These are phyloP conservation scores for Sarcophaga variegata DNA, from an alignment of 2,888 invertebrate genomes.

Conservation along the genomic window DNA sequence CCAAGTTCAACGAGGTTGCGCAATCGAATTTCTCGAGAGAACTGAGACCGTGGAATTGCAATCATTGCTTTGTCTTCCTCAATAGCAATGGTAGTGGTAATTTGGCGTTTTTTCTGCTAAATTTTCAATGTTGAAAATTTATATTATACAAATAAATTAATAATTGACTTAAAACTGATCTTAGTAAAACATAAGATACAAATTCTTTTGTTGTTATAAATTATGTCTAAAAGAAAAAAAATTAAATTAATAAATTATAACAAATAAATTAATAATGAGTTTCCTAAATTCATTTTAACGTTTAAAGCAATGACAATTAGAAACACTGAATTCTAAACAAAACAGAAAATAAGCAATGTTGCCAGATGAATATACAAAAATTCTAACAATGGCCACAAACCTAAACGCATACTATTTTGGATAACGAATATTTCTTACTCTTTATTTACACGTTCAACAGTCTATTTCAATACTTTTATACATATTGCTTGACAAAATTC, in stretches of 20 bases:
- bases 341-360: not conserved
- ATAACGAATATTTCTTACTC: not conserved
- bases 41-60: conserved; percentile 16
- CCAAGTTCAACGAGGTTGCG: conserved; percentile 73
- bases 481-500: no score
- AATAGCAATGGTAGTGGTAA: not conserved
- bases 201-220: not conserved
- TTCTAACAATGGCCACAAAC: not conserved
- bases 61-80: conserved; percentile 1
- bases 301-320: not conserved
- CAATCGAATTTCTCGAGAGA: conserved; percentile 71
- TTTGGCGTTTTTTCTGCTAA: not conserved
- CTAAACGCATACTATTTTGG: not conserved
- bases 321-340: not conserved
- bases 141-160: not conserved
- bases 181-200: no score
- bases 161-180: not conserved
- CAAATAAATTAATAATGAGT: no score
- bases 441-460: no score
- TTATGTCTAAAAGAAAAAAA: not conserved
- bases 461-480: no score
- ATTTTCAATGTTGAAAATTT: not conserved
- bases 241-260: not conserved
- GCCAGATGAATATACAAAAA: not conserved
- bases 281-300: no score